Evolutionary conservation across 2,113 vertebrate genomes (phyloP).

Genomic region (Sinocyclocheilus anshuiensis): DNA sequence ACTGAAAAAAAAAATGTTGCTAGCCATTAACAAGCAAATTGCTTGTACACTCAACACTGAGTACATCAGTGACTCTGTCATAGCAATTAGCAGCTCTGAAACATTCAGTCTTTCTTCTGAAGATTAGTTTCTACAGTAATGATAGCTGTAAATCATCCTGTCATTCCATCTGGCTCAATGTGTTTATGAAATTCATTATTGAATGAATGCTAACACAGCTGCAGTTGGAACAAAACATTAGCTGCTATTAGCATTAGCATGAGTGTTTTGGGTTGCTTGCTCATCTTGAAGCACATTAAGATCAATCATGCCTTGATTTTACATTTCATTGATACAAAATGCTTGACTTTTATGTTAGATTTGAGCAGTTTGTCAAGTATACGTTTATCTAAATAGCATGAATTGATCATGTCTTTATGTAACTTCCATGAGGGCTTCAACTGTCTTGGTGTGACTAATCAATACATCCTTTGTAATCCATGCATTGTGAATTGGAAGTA

Average conservation of each 20-base stretch:
- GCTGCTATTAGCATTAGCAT: conserved; percentile 11
- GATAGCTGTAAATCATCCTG: conserved; percentile 18
- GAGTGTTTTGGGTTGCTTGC: neutral
- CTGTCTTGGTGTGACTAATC: neutral
- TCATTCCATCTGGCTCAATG: neutral
- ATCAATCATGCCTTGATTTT: neutral
- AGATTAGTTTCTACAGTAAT: conserved; percentile 14
- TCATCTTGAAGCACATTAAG: neutral
- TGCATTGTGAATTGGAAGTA: neutral
- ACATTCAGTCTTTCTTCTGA: neutral
- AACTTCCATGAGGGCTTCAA: neutral
- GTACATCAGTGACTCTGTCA: neutral
- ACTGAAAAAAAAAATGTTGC: neutral
- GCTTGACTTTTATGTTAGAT: neutral
- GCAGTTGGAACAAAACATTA: neutral
- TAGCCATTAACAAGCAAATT: conserved; percentile 19
- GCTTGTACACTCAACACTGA: conserved; percentile 2
- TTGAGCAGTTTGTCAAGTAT: neutral
- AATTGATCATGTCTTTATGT: neutral
- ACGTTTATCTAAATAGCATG: neutral
- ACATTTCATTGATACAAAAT: neutral
- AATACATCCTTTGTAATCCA: neutral
- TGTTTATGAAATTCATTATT: conserved; percentile 3
- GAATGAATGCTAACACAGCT: neutral
- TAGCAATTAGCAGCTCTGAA: conserved; percentile 20